Conservation (phyloP, 2,888 invertebrate species). For the Busseola fusca region DNA sequence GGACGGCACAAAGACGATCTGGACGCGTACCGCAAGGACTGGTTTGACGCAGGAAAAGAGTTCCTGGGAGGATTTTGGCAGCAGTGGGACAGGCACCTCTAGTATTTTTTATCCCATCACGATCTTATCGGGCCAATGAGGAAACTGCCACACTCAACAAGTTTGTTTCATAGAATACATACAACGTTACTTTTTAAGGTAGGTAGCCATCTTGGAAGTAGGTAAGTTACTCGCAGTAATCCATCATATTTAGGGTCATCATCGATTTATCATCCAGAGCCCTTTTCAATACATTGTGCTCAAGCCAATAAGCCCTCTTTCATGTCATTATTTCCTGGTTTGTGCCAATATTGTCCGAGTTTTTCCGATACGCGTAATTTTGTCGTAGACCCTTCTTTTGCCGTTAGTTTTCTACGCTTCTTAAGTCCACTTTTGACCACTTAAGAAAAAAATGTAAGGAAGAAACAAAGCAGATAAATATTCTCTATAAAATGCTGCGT, state of each 20-base stretch:
- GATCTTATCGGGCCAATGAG: neutral
- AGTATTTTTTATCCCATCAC: neutral
- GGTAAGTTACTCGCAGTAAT: neutral
- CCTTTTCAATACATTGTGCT: neutral
- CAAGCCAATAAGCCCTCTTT: neutral
- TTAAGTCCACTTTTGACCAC: neutral
- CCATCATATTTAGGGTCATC: constrained; percentile 1
- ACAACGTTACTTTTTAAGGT: neutral
- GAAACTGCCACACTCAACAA: neutral
- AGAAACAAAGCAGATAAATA: neutral
- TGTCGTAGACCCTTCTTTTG: neutral
- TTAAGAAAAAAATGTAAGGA: neutral
- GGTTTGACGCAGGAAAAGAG: no score
- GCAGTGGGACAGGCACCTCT: no score
- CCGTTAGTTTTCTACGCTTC: neutral
- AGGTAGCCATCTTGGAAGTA: no score
- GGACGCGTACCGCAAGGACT: no score
- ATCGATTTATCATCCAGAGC: constrained; percentile 15
- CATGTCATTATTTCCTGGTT: neutral
- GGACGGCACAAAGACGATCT: no score
- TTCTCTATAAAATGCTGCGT: neutral
- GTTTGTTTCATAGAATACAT: neutral
- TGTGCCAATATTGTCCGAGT: constrained; percentile 3
- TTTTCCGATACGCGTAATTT: constrained; percentile 1
- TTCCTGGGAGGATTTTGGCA: no score